These are phyloP conservation scores for Pollenia labialis DNA, from an alignment of 2,888 invertebrate species.

Conservation along the genomic window DNA sequence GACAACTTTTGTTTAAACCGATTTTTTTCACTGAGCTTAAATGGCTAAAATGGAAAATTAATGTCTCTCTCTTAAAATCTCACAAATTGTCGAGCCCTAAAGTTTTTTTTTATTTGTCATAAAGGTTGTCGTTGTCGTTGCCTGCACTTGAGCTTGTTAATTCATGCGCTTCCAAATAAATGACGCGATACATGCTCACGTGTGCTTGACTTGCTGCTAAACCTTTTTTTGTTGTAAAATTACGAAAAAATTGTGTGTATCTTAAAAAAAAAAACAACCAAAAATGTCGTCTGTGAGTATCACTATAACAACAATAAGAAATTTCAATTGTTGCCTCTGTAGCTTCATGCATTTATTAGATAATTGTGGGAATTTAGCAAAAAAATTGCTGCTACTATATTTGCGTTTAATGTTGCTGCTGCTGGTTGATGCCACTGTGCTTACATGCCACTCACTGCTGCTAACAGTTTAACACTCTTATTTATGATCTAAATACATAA, in stretches of 20 bases:
- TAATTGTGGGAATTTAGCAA: conserved; percentile 63
- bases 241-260: background rate
- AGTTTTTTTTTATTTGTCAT: conserved; percentile 24
- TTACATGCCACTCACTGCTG: conserved; percentile 18
- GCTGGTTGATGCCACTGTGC: background rate
- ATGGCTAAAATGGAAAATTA: conserved; percentile 9
- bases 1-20: conserved; percentile 8
- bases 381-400: conserved; percentile 14
- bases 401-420: conserved; percentile 7
- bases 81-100: conserved; percentile 49
- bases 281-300: background rate
- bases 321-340: conserved; percentile 6
- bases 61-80: conserved; percentile 40
- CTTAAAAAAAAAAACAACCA: background rate
- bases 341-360: conserved; percentile 1
- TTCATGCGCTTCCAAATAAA: conserved; percentile 63
- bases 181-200: conserved; percentile 63
- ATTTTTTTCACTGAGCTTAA: conserved; percentile 12
- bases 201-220: conserved; percentile 58
- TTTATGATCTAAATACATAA: conserved; percentile 8
- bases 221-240: background rate
- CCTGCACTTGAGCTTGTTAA: conserved; percentile 67
- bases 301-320: conserved; percentile 54
- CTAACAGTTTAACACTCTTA: conserved; percentile 27
- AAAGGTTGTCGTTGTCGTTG: conserved; percentile 13